These are phyloP conservation scores for Tinamus major DNA, from an alignment of 2,797 vertebrate genomes.

Conservation along the genomic window DNA sequence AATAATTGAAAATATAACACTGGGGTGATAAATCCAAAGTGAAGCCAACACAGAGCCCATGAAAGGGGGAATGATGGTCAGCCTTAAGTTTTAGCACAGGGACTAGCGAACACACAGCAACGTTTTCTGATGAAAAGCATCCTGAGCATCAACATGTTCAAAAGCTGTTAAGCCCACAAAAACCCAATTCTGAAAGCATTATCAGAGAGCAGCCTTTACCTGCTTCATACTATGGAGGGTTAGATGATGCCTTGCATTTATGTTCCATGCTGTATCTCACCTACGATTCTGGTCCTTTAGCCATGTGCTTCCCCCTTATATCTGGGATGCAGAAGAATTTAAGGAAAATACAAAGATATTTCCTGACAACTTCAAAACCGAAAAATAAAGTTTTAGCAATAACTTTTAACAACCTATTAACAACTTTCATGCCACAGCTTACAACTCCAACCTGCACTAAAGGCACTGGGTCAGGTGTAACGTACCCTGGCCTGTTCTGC, in stretches of 20 bases:
- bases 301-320: fast-evolving
- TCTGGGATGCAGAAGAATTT: not conserved
- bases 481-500: not conserved
- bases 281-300: not conserved
- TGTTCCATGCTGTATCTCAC: not conserved
- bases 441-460: fast-evolving
- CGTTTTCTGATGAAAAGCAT: not conserved
- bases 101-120: not conserved
- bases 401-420: not conserved
- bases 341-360: not conserved
- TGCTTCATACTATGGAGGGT: not conserved
- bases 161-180: fast-evolving
- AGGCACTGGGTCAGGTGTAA: not conserved
- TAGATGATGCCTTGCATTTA: not conserved
- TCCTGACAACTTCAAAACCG: not conserved
- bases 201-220: not conserved
- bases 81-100: not conserved
- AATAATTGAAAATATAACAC: not conserved
- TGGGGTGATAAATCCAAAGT: not conserved
- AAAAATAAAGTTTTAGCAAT: not conserved
- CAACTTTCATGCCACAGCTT: not conserved
- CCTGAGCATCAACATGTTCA: not conserved
- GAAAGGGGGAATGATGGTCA: not conserved
- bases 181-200: not conserved
- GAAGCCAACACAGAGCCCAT: not conserved